Evolutionary conservation across 2,797 vertebrate genomes (phyloP).

Genomic region (Muscicapa striata): DNA sequence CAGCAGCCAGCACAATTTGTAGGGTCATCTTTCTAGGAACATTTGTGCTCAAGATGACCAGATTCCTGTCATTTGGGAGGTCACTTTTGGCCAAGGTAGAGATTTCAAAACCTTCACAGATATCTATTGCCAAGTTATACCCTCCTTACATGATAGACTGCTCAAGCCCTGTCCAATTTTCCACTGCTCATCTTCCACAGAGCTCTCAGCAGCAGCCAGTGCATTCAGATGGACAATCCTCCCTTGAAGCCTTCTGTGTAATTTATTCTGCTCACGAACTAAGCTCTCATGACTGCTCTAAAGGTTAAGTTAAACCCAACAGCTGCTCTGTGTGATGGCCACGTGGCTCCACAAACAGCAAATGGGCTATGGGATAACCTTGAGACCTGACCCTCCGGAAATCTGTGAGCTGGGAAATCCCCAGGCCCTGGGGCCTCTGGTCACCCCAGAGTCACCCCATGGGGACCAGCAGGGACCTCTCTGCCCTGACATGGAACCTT

Average conservation of each 20-base stretch:
- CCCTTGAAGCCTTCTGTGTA: background rate
- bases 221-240: background rate
- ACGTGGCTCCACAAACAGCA: background rate
- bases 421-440: background rate
- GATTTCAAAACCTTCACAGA: background rate
- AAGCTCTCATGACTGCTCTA: background rate
- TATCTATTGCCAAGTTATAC: background rate
- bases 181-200: background rate
- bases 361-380: background rate
- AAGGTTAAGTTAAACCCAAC: slow-evolving; percentile 22
- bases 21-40: slow-evolving; percentile 52
- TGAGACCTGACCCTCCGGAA: background rate
- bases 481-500: background rate
- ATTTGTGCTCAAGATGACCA: background rate
- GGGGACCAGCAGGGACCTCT: background rate
- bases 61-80: background rate
- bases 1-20: background rate
- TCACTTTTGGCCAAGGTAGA: background rate
- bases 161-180: slow-evolving; percentile 7
- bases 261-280: slow-evolving; percentile 11
- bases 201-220: background rate
- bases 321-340: background rate
- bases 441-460: background rate
- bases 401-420: background rate
- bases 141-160: background rate